These are phyloP conservation scores for Campaea margaritaria DNA, from an alignment of 2,888 invertebrate genomes.

Conservation along the genomic window DNA sequence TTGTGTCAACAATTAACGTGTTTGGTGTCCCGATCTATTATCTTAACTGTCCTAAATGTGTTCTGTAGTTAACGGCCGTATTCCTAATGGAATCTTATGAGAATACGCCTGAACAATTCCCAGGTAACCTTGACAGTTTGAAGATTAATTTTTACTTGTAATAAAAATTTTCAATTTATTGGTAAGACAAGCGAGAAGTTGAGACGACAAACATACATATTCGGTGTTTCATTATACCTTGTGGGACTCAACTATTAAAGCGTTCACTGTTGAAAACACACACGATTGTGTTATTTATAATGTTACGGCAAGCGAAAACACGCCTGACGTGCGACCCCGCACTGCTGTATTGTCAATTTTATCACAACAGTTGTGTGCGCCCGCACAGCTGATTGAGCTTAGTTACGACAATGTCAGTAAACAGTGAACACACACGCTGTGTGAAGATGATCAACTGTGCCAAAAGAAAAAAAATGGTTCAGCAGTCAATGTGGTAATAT, in stretches of 20 bases:
- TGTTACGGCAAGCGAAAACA: no score
- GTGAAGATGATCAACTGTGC: no score
- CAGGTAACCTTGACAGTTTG: conserved; percentile 29
- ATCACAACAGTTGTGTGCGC: no score
- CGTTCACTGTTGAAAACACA: no score
- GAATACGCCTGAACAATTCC: conserved; percentile 22
- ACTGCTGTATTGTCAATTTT: no score
- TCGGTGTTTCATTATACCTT: background rate
- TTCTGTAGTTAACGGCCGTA: conserved; percentile 14
- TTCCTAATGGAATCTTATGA: conserved; percentile 11
- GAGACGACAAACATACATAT: conserved; percentile 3
- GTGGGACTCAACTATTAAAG: background rate
- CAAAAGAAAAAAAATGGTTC: no score
- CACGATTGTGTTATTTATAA: no score
- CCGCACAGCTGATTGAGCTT: no score
- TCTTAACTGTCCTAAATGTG: conserved; percentile 7
- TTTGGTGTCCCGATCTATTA: conserved; percentile 23
- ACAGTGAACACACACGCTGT: no score
- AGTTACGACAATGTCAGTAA: no score
- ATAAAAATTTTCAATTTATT: conserved; percentile 26
- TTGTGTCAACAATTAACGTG: conserved; percentile 52
- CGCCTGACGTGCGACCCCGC: no score
- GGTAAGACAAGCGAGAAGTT: conserved; percentile 10
- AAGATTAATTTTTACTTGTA: conserved; percentile 13
- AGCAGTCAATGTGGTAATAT: no score